Evolutionary conservation across 1,140 invertebrate species (phyloP).

Genomic region (Rhyzopertha dominica): DNA sequence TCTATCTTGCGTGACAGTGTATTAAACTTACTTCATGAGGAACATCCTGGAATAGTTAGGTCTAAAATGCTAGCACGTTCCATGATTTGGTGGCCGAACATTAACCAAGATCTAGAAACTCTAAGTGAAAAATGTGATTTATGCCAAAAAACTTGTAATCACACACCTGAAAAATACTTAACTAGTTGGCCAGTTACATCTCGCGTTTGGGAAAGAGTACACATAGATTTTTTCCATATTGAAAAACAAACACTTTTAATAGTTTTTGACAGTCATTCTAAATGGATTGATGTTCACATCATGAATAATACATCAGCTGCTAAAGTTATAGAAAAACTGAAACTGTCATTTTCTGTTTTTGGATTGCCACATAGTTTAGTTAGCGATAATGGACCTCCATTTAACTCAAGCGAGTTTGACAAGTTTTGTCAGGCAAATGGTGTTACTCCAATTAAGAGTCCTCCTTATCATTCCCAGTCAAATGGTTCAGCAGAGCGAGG

Average conservation of each 20-base stretch:
- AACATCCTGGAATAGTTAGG: conserved; percentile 26
- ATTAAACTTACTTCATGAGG: conserved; percentile 23
- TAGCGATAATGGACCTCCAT: too few species aligned
- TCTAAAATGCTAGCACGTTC: conserved; percentile 25
- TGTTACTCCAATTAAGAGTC: too few species aligned
- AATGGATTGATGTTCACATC: conserved; percentile 15
- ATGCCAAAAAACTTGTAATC: conserved; percentile 8
- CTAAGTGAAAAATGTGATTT: conserved; percentile 10
- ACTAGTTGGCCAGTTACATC: conserved; percentile 11
- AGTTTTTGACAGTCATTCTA: conserved; percentile 3
- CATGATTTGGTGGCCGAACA: conserved; percentile 25
- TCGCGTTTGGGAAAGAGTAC: conserved; percentile 11
- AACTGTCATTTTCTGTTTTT: too few species aligned
- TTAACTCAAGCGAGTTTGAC: too few species aligned
- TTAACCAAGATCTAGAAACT: conserved; percentile 26
- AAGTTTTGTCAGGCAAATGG: too few species aligned
- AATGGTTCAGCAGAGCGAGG: too few species aligned
- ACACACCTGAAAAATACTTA: not conserved
- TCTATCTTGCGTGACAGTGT: conserved; percentile 14
- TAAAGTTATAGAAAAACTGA: too few species aligned
- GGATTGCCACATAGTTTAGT: too few species aligned
- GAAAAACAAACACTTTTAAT: conserved; percentile 5
- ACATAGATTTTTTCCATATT: conserved; percentile 14
- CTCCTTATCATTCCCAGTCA: too few species aligned
- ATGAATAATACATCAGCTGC: too few species aligned